Evolutionary conservation across 1,140 invertebrate genomes (phyloP).

Genomic region (Acromyrmex heyeri): DNA sequence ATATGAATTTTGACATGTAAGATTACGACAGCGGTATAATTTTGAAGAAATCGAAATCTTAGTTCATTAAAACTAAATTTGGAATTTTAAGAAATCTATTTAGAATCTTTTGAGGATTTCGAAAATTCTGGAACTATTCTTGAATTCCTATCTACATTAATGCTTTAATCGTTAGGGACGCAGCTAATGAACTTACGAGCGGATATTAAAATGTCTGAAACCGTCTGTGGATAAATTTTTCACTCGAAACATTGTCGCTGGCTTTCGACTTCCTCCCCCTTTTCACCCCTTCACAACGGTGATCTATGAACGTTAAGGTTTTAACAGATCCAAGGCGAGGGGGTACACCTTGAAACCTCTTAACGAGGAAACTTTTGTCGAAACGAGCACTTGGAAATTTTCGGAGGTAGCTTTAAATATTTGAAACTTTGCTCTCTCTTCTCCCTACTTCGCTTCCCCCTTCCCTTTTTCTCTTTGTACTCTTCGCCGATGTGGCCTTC

Average conservation of each 20-base stretch:
- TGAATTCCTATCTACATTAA: no score
- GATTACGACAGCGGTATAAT: background rate
- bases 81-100: background rate
- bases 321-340: slow-evolving; percentile 47
- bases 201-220: slow-evolving; percentile 20
- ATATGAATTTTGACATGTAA: background rate
- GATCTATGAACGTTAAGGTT: slow-evolving; percentile 54
- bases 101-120: background rate
- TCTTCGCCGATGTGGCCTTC: slow-evolving; percentile 67
- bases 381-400: slow-evolving; percentile 78
- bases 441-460: background rate
- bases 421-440: slow-evolving; percentile 63
- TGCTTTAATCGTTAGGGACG: background rate
- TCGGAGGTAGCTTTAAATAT: slow-evolving; percentile 78
- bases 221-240: slow-evolving; percentile 62
- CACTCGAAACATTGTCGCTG: slow-evolving; percentile 40
- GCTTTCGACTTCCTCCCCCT: background rate
- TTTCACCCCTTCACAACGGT: background rate
- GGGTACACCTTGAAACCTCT: slow-evolving; percentile 55
- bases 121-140: background rate
- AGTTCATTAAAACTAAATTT: background rate
- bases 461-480: slow-evolving; percentile 43
- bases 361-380: slow-evolving; percentile 77
- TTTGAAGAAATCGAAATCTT: slow-evolving; percentile 8
- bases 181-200: slow-evolving; percentile 45